phyloP scores from a whole-genome alignment of 2,113 vertebrate species.

The Cariama cristata region DNA sequence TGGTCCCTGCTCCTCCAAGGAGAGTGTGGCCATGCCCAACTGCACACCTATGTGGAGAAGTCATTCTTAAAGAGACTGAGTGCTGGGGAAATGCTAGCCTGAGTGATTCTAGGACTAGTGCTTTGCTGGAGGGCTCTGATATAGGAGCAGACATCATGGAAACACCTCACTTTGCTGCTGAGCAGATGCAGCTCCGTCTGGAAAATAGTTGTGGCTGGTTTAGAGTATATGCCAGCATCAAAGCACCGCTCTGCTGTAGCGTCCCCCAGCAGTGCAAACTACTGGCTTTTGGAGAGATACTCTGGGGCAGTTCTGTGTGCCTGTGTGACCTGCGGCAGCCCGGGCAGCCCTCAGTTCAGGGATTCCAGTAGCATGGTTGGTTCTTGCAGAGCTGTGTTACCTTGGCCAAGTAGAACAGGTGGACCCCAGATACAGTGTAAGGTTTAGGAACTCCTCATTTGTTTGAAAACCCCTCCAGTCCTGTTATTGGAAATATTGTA shows the following conservation, averaged over 20 bases:
- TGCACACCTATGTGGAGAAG: neutral
- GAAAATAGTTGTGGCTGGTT: neutral
- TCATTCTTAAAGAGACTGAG: neutral
- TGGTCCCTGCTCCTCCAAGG: neutral
- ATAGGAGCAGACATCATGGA: neutral
- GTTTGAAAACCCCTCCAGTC: neutral
- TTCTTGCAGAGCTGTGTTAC: neutral
- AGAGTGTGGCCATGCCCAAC: accelerated
- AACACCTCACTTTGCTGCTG: neutral
- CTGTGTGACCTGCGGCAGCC: neutral
- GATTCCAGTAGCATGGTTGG: neutral
- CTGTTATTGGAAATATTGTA: accelerated
- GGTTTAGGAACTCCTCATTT: neutral
- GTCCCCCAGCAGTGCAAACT: too few species aligned
- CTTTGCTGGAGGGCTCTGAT: neutral
- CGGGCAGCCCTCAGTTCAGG: neutral
- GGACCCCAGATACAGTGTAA: accelerated
- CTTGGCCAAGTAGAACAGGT: neutral
- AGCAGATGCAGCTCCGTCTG: neutral
- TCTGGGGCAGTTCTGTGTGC: neutral
- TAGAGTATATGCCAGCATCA: neutral
- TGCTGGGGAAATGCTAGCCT: too few species aligned
- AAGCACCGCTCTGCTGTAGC: too few species aligned
- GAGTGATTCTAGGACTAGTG: neutral
- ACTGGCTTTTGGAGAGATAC: neutral